These are phyloP conservation scores for Oncorhynchus mykiss DNA, from an alignment of 2,113 vertebrate genomes.

Conservation along the genomic window DNA sequence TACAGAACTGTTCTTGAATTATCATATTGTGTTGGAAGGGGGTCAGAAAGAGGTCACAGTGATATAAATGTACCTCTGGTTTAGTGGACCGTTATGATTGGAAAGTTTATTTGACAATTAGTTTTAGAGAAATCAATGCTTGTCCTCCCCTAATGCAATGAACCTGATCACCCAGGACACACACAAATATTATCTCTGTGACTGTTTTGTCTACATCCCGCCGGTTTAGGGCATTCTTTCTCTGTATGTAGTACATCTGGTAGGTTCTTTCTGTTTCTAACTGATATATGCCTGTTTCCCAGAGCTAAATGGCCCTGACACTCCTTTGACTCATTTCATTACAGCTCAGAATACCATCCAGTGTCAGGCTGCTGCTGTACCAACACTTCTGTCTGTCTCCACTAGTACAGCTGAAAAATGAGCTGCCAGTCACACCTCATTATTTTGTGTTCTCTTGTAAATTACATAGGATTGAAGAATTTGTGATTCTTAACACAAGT, in stretches of 20 bases:
- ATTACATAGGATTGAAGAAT: conserved; percentile 64
- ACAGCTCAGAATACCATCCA: neutral
- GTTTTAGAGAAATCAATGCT: conserved; percentile 47
- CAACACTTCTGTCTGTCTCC: neutral
- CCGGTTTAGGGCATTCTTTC: neutral
- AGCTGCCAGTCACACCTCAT: neutral
- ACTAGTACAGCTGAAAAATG: neutral
- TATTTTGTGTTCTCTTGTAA: fast-evolving
- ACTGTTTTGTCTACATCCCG: conserved; percentile 37
- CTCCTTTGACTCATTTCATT: neutral
- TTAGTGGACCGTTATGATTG: conserved; percentile 55
- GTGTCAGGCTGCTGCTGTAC: neutral
- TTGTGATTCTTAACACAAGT: conserved; percentile 17
- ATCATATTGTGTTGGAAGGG: no score
- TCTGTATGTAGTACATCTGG: conserved; percentile 4
- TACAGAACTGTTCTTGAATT: neutral
- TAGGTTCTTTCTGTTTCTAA: conserved; percentile 15
- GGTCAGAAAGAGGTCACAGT: conserved; percentile 41
- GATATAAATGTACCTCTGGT: conserved; percentile 56
- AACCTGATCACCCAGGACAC: neutral
- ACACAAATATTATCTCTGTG: neutral
- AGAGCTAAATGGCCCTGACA: conserved; percentile 34
- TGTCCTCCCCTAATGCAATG: neutral
- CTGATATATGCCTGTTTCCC: neutral
- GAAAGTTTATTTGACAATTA: conserved; percentile 68